Evolutionary conservation across 2,113 vertebrate species (phyloP).

Genomic region (Cettia cetti): DNA sequence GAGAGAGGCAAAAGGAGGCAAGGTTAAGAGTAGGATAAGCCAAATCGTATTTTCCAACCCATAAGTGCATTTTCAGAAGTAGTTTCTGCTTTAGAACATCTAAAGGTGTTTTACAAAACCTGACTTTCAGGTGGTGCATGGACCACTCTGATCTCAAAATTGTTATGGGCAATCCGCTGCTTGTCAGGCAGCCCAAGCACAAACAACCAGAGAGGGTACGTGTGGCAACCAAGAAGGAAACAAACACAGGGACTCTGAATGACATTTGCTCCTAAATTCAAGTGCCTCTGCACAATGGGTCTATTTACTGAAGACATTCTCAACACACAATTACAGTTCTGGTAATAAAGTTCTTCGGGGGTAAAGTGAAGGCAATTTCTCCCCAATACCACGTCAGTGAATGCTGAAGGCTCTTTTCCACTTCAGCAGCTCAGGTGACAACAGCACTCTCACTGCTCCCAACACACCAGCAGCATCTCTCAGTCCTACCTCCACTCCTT

Average conservation of each 20-base stretch:
- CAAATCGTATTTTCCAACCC: background rate
- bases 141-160: background rate
- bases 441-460: background rate
- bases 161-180: background rate
- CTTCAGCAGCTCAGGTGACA: background rate
- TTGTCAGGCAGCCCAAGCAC: background rate
- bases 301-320: background rate
- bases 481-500: too few relatives aligned
- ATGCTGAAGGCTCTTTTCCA: background rate
- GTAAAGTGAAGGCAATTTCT: background rate
- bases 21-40: background rate
- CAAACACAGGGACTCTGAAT: background rate
- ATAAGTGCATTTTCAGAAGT: background rate
- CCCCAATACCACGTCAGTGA: accelerated
- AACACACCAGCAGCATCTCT: accelerated
- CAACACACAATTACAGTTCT: background rate
- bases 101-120: background rate
- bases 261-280: background rate
- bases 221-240: background rate
- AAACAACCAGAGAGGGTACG: background rate
- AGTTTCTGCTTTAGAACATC: background rate
- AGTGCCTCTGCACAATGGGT: background rate
- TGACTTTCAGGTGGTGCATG: background rate
- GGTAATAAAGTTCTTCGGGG: background rate
- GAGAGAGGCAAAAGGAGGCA: background rate